phyloP scores from a whole-genome alignment of 2,888 invertebrate species.

The Phengaris alcon region DNA sequence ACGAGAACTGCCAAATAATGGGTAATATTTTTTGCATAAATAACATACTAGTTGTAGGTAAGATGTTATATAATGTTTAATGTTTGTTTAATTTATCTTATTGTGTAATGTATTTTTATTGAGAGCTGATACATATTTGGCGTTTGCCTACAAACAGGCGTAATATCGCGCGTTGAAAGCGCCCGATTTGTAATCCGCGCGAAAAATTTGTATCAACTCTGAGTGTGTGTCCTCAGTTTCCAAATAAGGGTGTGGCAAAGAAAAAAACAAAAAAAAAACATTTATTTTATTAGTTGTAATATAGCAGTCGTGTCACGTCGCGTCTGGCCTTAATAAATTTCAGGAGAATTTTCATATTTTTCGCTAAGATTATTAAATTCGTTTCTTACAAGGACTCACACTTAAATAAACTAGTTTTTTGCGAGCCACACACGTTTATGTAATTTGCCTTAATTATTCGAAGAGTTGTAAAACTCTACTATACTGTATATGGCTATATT shows the following conservation, averaged over 20 bases:
- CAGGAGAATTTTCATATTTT: background rate
- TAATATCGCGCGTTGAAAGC: background rate
- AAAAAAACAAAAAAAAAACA: background rate
- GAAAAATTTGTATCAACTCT: background rate
- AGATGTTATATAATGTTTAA: background rate
- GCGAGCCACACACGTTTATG: background rate
- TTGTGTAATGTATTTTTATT: background rate
- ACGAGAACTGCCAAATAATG: slow-evolving; percentile 24
- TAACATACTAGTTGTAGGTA: background rate
- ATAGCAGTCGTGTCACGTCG: background rate
- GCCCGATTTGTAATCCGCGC: background rate
- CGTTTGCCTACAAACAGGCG: background rate
- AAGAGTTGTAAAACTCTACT: background rate
- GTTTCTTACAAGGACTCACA: background rate
- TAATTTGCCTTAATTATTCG: background rate
- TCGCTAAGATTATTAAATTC: background rate
- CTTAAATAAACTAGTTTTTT: background rate
- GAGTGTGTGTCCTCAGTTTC: background rate
- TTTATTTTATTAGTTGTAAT: background rate
- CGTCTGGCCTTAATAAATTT: slow-evolving; percentile 8
- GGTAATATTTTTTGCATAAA: slow-evolving; percentile 2
- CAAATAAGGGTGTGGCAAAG: background rate
- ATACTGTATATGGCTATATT: background rate
- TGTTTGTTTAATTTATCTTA: background rate
- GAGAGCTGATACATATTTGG: background rate